Conservation (phyloP, 2,888 invertebrate genomes). For the Euplagia quadripunctaria region DNA sequence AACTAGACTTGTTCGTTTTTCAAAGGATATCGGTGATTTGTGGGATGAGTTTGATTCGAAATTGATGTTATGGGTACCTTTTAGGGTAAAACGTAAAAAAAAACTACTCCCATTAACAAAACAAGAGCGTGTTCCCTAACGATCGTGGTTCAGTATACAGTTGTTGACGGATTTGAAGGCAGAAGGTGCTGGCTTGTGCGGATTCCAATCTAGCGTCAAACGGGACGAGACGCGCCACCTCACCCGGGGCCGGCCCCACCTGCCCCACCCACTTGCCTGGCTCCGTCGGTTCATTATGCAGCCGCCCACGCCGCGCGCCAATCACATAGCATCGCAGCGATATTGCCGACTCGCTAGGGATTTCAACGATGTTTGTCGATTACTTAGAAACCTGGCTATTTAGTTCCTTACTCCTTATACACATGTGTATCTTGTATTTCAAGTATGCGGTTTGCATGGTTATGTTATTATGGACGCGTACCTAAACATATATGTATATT, state of each 20-base stretch:
- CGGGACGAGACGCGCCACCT: constrained; percentile 57
- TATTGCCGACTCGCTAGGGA: constrained; percentile 82
- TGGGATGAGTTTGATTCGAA: background rate
- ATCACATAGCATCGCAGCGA: constrained; percentile 82
- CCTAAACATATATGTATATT: background rate
- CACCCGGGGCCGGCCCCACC: constrained; percentile 48
- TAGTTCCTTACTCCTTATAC: constrained; percentile 36
- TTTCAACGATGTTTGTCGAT: constrained; percentile 77
- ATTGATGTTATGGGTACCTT: background rate
- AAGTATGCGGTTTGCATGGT: background rate
- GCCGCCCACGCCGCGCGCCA: constrained; percentile 83
- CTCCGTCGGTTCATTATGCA: constrained; percentile 82
- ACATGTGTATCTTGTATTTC: constrained; percentile 1
- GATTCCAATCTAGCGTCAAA: constrained; percentile 76
- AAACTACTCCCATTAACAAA: constrained; percentile 12
- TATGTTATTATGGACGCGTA: background rate
- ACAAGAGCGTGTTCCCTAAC: constrained; percentile 40
- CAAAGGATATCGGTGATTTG: background rate
- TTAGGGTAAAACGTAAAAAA: background rate
- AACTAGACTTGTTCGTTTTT: background rate
- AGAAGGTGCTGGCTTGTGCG: constrained; percentile 71
- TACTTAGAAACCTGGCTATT: constrained; percentile 47
- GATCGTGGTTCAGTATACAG: constrained; percentile 56
- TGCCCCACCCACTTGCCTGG: constrained; percentile 54
- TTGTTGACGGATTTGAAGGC: constrained; percentile 73